Percentiles rank a stretch among this genome's conserved stretches.
Evolutionary conservation across 1,140 invertebrate genomes (phyloP).

Genomic region (Cardiocondyla obscurior): DNA sequence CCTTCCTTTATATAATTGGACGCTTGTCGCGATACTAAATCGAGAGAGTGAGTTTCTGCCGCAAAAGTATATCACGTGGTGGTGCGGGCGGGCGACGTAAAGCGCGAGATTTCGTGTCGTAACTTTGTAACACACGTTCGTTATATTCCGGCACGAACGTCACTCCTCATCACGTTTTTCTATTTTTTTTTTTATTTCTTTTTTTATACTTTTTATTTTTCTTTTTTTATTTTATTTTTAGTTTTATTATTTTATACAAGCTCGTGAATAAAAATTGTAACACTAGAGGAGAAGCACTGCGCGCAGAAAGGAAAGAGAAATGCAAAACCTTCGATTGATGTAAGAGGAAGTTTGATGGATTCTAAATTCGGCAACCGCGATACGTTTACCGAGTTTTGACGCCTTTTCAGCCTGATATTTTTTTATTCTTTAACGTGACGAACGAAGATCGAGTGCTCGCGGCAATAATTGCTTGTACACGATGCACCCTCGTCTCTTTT

Average conservation of each 20-base stretch:
- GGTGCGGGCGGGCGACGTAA: neutral
- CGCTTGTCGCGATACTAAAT: constrained; percentile 17
- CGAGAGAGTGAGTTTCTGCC: neutral
- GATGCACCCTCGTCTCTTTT: neutral
- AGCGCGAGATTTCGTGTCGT: neutral
- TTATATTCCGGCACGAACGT: neutral
- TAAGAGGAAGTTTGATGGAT: no score
- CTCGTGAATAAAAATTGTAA: neutral
- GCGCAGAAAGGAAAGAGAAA: no score
- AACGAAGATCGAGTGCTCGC: constrained; percentile 12
- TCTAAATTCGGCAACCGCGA: no score
- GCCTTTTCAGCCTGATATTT: neutral
- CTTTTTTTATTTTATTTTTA: neutral
- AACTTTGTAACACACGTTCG: neutral
- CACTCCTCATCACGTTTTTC: neutral
- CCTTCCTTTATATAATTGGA: constrained; percentile 29
- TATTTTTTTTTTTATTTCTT: no score
- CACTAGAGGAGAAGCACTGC: neutral
- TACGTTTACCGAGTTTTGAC: no score
- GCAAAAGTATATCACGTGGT: neutral
- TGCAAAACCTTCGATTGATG: neutral
- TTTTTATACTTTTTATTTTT: no score
- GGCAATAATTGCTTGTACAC: neutral
- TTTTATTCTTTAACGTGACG: neutral
- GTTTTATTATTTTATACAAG: neutral